Percentiles rank a stretch among this genome's conserved stretches.
Evolutionary conservation across 2,113 vertebrate genomes (phyloP).

Genomic region (Malurus cyaneus): DNA sequence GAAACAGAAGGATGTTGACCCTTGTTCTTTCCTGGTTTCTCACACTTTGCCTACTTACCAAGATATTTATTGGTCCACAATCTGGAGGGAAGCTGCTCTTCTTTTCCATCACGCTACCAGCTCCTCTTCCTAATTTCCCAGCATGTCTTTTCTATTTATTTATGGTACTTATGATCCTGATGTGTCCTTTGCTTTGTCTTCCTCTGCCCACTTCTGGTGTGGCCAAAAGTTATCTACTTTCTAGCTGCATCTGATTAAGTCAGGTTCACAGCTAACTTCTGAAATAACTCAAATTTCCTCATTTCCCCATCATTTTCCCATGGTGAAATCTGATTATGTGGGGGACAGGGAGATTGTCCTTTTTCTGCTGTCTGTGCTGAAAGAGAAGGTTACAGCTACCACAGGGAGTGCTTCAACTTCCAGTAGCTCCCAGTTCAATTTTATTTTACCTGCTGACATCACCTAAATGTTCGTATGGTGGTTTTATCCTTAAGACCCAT

Average conservation of each 20-base stretch:
- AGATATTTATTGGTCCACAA: neutral
- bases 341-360: neutral
- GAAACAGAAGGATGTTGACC: neutral
- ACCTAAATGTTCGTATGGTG: neutral
- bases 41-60: neutral
- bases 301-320: neutral
- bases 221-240: neutral
- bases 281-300: neutral
- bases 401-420: neutral
- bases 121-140: neutral
- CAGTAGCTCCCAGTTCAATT: neutral
- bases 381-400: neutral
- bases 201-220: neutral
- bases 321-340: neutral
- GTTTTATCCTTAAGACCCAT: neutral
- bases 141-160: neutral
- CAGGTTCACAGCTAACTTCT: neutral
- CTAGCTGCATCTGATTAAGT: neutral
- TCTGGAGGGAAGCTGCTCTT: neutral
- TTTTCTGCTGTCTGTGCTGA: neutral
- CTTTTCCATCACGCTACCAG: neutral
- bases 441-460: neutral
- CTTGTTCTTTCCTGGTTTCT: neutral
- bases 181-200: neutral
- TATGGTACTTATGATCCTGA: neutral